Percentiles rank a stretch among this genome's conserved stretches.
These are phyloP conservation scores for Myotis pilosus DNA, from an alignment of 2,797 vertebrate species.

Conservation along the genomic window DNA sequence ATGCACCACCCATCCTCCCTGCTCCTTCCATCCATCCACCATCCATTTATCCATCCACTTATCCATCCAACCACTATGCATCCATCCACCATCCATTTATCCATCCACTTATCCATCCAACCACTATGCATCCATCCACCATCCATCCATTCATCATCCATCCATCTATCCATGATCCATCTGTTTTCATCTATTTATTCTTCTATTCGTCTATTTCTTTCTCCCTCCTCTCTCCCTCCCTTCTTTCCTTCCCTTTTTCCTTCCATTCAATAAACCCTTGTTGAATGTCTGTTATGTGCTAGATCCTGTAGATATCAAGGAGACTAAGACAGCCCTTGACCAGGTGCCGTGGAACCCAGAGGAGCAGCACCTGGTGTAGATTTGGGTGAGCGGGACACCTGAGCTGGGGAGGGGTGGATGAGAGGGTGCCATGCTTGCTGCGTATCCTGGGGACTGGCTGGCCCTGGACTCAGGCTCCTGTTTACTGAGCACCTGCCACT, in stretches of 20 bases:
- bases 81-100: neutral
- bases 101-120: neutral
- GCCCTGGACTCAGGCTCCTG: neutral
- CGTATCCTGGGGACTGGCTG: rapidly evolving
- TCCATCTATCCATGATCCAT: neutral
- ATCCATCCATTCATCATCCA: no score
- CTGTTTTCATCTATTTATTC: neutral
- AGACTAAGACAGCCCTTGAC: no score
- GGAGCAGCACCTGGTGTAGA: neutral
- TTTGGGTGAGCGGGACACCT: neutral
- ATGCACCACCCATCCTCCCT: no score
- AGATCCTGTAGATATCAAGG: neutral
- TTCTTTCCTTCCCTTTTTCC: neutral
- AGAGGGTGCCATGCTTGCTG: rapidly evolving
- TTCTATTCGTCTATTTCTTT: neutral
- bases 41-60: neutral
- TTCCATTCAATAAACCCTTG: neutral
- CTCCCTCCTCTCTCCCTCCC: no score
- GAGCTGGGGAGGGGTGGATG: rapidly evolving
- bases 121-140: neutral
- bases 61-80: neutral
- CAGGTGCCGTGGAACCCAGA: neutral
- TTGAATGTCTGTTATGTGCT: neutral
- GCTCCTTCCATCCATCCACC: no score
- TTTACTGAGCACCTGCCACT: rapidly evolving